Percentiles rank a stretch among this genome's conserved stretches.
phyloP scores from a whole-genome alignment of 2,113 vertebrate genomes.

The Laticauda colubrina region DNA sequence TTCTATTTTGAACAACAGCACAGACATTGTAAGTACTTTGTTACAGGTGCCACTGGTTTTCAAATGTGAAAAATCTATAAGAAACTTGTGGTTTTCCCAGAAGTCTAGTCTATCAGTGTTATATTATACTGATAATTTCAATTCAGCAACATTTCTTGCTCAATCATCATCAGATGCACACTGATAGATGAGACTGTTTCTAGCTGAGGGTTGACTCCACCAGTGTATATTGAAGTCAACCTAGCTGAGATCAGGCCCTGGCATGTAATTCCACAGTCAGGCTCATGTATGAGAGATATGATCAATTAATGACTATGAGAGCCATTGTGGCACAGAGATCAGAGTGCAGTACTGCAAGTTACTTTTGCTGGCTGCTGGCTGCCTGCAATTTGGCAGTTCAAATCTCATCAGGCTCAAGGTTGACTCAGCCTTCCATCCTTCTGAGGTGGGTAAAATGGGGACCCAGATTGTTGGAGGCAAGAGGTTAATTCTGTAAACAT shows the following conservation, averaged over 20 bases:
- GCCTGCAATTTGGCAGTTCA: too few relatives aligned
- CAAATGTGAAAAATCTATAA: not conserved
- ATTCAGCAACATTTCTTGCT: not conserved
- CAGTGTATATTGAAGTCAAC: too few relatives aligned
- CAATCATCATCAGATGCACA: not conserved
- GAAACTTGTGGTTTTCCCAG: not conserved
- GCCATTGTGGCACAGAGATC: too few relatives aligned
- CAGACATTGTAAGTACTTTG: not conserved
- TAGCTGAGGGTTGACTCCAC: too few relatives aligned
- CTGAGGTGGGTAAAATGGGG: too few relatives aligned
- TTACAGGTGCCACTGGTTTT: not conserved
- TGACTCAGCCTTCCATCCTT: too few relatives aligned
- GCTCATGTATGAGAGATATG: not conserved
- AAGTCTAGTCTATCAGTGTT: not conserved
- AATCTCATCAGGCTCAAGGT: too few relatives aligned
- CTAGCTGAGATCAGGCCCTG: not conserved
- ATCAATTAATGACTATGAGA: not conserved
- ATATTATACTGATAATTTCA: not conserved
- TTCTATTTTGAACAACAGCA: not conserved
- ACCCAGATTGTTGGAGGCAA: too few relatives aligned
- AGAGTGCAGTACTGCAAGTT: too few relatives aligned
- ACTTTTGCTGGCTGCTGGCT: too few relatives aligned
- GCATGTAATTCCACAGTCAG: not conserved
- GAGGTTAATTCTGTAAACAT: too few relatives aligned
- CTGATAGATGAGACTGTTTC: too few relatives aligned